Conservation (phyloP, 2,797 vertebrate species). For the Melanotaenia maccullochi region DNA sequence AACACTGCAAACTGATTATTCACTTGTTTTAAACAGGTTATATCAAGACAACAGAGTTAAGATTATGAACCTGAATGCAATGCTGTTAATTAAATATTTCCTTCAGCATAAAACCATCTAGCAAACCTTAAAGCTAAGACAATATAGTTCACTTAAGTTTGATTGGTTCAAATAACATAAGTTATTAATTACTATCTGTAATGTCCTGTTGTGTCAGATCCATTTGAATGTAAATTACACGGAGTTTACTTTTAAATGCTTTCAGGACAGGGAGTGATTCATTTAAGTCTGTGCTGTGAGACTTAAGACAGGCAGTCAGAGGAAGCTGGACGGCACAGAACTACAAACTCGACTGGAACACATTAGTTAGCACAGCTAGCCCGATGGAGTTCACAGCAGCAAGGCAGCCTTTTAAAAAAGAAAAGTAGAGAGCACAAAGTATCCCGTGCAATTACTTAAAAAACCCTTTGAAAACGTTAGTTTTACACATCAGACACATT, state of each 20-base stretch:
- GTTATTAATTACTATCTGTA: conserved; percentile 44
- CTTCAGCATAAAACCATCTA: background rate
- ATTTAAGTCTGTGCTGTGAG: conserved; percentile 7
- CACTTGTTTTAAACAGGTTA: background rate
- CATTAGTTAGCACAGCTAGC: conserved; percentile 5
- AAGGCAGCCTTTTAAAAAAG: background rate
- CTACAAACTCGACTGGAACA: conserved; percentile 8
- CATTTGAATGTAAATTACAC: background rate
- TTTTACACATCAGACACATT: background rate
- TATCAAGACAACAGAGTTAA: conserved; percentile 1
- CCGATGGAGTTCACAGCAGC: background rate
- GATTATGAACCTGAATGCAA: background rate
- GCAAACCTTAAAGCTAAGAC: background rate
- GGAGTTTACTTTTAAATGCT: conserved; percentile 28
- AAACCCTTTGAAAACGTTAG: conserved; percentile 7
- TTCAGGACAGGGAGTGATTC: conserved; percentile 33
- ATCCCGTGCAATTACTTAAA: background rate
- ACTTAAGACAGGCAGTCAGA: background rate
- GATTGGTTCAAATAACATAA: background rate
- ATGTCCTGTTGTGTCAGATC: background rate
- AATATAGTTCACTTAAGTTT: background rate
- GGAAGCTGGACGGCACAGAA: conserved; percentile 1
- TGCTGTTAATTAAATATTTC: conserved; percentile 2
- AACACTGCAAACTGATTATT: conserved; percentile 9
- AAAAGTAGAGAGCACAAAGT: background rate